Conservation (phyloP, 2,113 vertebrate species). For the Phalacrocorax pelagicus region DNA sequence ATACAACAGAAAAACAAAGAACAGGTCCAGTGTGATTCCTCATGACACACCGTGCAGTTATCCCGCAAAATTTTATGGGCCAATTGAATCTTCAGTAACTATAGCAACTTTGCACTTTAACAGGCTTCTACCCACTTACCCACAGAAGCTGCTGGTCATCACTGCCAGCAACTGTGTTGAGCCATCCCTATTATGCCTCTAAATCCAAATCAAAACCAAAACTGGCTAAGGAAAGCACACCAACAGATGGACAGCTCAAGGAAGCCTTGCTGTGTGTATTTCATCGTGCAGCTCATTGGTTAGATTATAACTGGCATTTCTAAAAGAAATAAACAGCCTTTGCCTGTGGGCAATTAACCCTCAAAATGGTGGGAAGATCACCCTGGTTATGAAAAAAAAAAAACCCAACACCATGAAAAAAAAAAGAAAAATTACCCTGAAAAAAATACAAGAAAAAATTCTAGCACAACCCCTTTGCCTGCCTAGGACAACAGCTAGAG, state of each 20-base stretch:
- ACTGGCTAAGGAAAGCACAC: background rate
- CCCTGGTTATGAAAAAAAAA: background rate
- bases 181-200: background rate
- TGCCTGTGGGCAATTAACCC: background rate
- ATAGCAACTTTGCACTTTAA: background rate
- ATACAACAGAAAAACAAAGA: background rate
- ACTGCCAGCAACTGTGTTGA: background rate
- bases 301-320: background rate
- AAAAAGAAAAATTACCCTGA: background rate
- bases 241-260: background rate
- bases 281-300: background rate
- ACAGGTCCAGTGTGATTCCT: background rate
- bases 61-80: background rate
- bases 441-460: background rate
- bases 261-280: background rate
- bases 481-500: background rate
- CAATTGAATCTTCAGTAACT: rapidly evolving
- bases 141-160: background rate
- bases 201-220: background rate
- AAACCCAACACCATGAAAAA: background rate
- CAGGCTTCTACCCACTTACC: background rate
- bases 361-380: background rate
- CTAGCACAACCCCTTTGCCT: background rate
- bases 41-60: background rate
- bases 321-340: background rate